Conservation (phyloP, 2,888 invertebrate genomes). For the Nudaria mundana region DNA sequence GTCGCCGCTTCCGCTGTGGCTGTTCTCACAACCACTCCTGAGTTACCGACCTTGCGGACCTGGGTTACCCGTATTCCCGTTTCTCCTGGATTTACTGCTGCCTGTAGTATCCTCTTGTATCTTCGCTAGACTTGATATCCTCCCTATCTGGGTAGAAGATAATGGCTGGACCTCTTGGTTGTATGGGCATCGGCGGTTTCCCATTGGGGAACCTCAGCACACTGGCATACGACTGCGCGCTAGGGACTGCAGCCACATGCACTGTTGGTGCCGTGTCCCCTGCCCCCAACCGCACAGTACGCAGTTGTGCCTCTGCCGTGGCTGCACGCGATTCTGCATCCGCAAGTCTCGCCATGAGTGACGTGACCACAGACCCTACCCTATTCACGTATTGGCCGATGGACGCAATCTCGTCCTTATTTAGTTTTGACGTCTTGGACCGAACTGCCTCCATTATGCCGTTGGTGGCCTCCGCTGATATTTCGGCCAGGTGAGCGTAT, state of each 20-base stretch:
- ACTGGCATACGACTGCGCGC: neutral
- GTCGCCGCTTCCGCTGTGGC: slow-evolving; percentile 5
- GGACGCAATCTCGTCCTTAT: no score
- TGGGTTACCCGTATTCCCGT: slow-evolving; percentile 1
- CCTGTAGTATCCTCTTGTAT: slow-evolving; percentile 13
- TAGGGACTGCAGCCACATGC: neutral
- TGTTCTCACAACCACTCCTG: slow-evolving; percentile 9
- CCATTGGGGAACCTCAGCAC: neutral
- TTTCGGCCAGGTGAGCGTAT: no score
- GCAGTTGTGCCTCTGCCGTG: no score
- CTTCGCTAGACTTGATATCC: slow-evolving; percentile 5
- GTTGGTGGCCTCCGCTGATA: no score
- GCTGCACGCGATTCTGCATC: no score
- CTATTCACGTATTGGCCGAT: no score
- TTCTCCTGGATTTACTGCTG: neutral
- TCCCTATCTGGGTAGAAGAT: slow-evolving; percentile 8
- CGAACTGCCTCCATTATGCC: no score
- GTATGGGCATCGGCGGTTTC: neutral
- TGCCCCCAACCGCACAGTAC: no score
- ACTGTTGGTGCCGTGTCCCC: neutral
- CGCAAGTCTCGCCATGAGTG: no score
- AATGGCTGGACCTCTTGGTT: slow-evolving; percentile 5
- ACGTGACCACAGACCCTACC: no score
- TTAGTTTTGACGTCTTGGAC: no score
- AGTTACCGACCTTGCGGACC: slow-evolving; percentile 2